Percentiles rank a stretch among this genome's conserved stretches.
Conservation (phyloP, 2,888 invertebrate genomes). For the Brenthis ino region DNA sequence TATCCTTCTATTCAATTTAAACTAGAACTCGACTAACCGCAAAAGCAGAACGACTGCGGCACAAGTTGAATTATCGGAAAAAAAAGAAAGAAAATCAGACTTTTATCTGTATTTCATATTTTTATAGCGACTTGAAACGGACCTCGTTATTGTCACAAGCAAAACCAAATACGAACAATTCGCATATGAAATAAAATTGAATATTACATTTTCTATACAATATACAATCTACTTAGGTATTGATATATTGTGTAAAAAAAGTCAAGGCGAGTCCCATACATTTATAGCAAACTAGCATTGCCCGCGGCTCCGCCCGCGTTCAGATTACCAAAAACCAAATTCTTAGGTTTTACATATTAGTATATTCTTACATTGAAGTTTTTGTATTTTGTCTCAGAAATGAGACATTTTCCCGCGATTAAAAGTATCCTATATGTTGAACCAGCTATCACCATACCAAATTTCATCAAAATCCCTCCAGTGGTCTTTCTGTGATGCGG, state of each 20-base stretch:
- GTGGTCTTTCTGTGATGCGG: too few relatives aligned
- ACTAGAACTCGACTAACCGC: neutral
- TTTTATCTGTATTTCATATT: neutral
- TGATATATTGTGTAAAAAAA: neutral
- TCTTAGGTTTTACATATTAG: too few relatives aligned
- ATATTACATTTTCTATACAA: neutral
- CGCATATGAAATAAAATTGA: neutral
- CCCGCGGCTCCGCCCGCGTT: too few relatives aligned
- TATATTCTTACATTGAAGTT: too few relatives aligned
- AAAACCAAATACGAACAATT: neutral
- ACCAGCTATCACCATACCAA: too few relatives aligned
- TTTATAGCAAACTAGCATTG: too few relatives aligned
- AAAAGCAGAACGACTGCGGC: neutral
- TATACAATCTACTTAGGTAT: neutral
- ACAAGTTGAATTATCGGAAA: conserved; percentile 4
- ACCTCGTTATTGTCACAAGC: conserved; percentile 2
- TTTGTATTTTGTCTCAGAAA: too few relatives aligned
- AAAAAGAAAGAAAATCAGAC: neutral
- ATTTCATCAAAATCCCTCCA: too few relatives aligned
- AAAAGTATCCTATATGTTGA: too few relatives aligned
- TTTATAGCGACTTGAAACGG: neutral
- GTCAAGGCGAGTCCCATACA: too few relatives aligned
- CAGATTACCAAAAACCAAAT: too few relatives aligned
- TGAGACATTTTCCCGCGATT: too few relatives aligned
- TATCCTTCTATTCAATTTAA: neutral